Evolutionary conservation across 2,113 vertebrate species (phyloP).

Genomic region (Stictonetta naevosa): DNA sequence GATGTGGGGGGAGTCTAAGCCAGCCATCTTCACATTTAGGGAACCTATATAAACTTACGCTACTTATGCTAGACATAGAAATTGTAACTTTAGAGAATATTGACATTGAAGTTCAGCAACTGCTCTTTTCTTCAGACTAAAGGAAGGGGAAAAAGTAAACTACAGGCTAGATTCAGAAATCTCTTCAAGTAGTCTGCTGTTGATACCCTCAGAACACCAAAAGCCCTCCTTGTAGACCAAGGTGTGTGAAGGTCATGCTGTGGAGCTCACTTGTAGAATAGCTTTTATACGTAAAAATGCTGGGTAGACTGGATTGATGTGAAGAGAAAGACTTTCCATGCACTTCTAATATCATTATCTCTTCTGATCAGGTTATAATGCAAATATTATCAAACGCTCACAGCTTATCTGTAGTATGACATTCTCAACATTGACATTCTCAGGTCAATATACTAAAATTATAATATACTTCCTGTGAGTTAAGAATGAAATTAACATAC

Average conservation of each 20-base stretch:
- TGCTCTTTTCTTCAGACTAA: not conserved
- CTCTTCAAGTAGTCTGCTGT: not conserved
- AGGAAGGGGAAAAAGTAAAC: not conserved
- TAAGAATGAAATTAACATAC: slow-evolving; percentile 36
- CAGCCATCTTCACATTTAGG: not conserved
- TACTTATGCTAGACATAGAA: not conserved
- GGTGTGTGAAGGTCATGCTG: not conserved
- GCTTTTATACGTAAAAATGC: slow-evolving; percentile 11
- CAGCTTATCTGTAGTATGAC: not conserved
- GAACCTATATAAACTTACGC: not conserved
- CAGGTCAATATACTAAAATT: slow-evolving; percentile 53
- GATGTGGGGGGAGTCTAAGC: not conserved
- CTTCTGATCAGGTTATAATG: slow-evolving; percentile 47
- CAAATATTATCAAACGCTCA: slow-evolving; percentile 34
- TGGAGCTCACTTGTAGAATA: not conserved
- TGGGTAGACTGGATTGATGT: slow-evolving; percentile 21
- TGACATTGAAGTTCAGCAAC: not conserved
- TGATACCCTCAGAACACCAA: not conserved
- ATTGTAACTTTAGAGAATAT: not conserved
- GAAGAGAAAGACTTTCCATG: slow-evolving; percentile 17
- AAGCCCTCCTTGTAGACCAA: not conserved
- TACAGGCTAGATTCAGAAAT: not conserved
- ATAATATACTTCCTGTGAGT: slow-evolving; percentile 11
- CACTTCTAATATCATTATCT: slow-evolving; percentile 18
- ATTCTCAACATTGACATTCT: slow-evolving; percentile 16